Conservation (phyloP, 2,113 vertebrate species). For the Chamaetylas fuelleborni region DNA sequence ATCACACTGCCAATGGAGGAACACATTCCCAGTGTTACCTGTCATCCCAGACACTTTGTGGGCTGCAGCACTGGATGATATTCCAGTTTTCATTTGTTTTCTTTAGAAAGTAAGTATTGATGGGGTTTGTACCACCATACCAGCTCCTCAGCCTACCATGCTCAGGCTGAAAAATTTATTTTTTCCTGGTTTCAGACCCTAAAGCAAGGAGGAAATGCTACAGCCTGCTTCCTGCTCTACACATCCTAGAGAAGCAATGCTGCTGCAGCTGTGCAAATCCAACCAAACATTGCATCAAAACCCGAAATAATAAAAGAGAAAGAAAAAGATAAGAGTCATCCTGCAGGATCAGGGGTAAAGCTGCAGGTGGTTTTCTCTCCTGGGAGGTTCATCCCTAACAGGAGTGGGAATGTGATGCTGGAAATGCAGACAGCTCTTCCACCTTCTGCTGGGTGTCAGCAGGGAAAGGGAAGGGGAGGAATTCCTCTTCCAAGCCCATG, state of each 20-base stretch:
- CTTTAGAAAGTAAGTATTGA: neutral
- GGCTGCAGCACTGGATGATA: neutral
- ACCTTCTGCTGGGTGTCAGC: neutral
- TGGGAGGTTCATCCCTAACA: neutral
- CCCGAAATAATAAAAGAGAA: neutral
- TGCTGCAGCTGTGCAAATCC: neutral
- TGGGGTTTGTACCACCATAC: neutral
- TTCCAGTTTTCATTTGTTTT: neutral
- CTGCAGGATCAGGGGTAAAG: neutral
- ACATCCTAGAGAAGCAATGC: neutral
- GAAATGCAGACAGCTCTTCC: neutral
- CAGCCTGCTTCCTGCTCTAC: neutral
- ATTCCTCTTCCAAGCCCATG: neutral
- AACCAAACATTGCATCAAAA: neutral
- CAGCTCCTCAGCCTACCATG: neutral
- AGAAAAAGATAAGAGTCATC: neutral
- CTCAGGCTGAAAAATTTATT: accelerated
- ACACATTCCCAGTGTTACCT: accelerated
- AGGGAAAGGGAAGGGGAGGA: neutral
- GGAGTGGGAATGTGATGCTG: accelerated
- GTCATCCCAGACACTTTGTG: no score
- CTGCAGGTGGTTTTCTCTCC: neutral
- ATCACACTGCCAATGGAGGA: neutral
- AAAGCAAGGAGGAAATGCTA: neutral
- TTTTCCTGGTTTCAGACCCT: neutral